A percentile compares a stretch with the other conserved stretches of the same genome.
phyloP scores from a whole-genome alignment of 2,888 invertebrate species.

The Pyrrhosoma nymphula region DNA sequence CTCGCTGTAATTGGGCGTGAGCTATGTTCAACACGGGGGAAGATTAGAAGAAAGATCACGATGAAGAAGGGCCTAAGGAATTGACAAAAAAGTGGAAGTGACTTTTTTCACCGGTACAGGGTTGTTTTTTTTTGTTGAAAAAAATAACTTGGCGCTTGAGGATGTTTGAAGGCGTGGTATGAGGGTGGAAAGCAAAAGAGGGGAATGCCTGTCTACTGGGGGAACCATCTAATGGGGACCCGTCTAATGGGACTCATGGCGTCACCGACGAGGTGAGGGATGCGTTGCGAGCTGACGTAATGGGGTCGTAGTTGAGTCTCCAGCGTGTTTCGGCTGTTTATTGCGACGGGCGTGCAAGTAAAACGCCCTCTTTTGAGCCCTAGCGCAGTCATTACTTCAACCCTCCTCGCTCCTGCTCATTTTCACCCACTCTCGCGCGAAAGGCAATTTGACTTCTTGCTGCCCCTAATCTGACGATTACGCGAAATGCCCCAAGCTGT shows the following conservation, averaged over 20 bases:
- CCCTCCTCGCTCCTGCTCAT: neutral
- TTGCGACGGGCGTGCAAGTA: neutral
- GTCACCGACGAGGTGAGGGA: neutral
- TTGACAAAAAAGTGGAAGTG: neutral
- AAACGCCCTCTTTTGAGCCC: neutral
- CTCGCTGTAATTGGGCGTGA: neutral
- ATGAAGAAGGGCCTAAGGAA: no score
- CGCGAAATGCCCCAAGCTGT: neutral
- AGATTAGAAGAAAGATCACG: no score
- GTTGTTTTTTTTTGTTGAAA: neutral
- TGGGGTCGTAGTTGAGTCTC: neutral
- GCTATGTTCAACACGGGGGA: neutral
- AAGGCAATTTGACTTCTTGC: neutral
- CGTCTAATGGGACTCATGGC: neutral
- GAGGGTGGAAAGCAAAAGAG: neutral
- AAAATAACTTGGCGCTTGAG: neutral
- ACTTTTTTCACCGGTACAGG: neutral
- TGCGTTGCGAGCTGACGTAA: slow-evolving; percentile 10
- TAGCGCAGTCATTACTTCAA: neutral
- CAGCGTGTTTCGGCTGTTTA: neutral
- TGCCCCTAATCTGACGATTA: neutral
- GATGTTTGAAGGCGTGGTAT: neutral
- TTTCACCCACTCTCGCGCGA: neutral
- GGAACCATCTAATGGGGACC: no score
- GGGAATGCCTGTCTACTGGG: no score